Evolutionary conservation across 2,888 invertebrate genomes (phyloP), one percentile per base, ranked within the genome.

Genomic region (Schizotus pectinicornis): DNA sequence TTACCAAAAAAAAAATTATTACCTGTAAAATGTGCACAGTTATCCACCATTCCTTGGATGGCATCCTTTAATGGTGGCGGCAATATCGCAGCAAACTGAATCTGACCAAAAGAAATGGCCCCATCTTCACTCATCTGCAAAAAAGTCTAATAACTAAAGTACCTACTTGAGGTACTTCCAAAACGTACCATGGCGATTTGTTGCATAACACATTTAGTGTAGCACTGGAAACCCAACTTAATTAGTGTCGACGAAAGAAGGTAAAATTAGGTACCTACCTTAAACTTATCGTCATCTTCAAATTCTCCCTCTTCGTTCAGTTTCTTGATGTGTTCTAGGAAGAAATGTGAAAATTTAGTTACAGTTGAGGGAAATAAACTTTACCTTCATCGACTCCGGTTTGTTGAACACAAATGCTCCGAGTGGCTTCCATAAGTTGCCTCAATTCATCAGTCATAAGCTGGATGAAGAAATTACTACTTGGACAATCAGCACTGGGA

Each of bases 121-220:
- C 62, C 62, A 8, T 53, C 7, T 13, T 61, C 51, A 38, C 54
- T 54, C 55, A 63, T 56, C 63, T 63, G 37, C 14, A 34, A 1
- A 50, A 41, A 38, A 50, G n/a, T n/a, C n/a, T 41, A 31, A 31
- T 50, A 2, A 22, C 7, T 30, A 46, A 31, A 46, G 6, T 1
- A 42, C 6, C 1, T 5, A 36, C n/a, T 8, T 11, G 6, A 13
- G 12, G 12, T 7, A 31, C 6, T 32, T 2, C 30, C 3, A 6
- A 56, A 55, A 65, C 65, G 67, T 58, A 69, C 68, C 46, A 51
- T 59, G 2, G 55, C 62, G 14, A 50, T 43, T 45, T 63, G 56
- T 3, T 45, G 11, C 41, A 63, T 43, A n/a, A 65, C 36, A 46
- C 68, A 68, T 38, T 63, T 61, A 36, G 61, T 45, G 38, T 65